Evolutionary conservation across 1,140 invertebrate genomes (phyloP), one percentile per base, ranked within the genome.

Genomic region (Drosophila neocordata): DNA sequence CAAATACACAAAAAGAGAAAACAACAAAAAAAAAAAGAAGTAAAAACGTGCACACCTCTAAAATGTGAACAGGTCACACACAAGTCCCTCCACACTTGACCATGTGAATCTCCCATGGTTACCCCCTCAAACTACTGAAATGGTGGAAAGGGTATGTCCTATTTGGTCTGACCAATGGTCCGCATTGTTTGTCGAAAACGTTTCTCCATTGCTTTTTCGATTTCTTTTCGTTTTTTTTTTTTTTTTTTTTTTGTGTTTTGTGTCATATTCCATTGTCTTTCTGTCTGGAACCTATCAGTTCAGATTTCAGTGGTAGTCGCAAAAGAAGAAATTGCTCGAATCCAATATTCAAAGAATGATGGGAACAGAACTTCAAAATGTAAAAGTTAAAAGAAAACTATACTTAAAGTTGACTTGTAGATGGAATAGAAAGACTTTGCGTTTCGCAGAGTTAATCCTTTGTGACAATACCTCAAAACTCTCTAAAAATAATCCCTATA

Each of bases 121-220:
- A 31, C 15, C 37, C 18, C 8, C 24, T n/a, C 1, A 24, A 31
- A 6, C 27, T 31, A 22, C 67, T 15, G 44, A 55, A 18, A 4
- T 12, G 4, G 1, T 18, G 53, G 53, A 38, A 64, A 6, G 59
- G 59, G 79, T 3, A 56, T 35, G 13, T 35, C 53, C 27, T 56
- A 73, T 64, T 85, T 81, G 77, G 77, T 82, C 74, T 77, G 74
- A 37, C 77, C 81, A 85, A 71, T 71, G 82, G 51, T 65, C 66
- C 81, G 67, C 81, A 18, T 71, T 74, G 82, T 73, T 73, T 77
- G 66, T 65, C 63, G 69, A 84, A 85, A 84, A 80, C 81, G 77
- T 55, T 77, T 85, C 80, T 73, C 74, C 73, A 82, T 67, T 72
- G 69, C 70, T 70, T 67, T 73, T 82, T 63, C 65, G 18, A 20